phyloP scores from a whole-genome alignment of 2,797 vertebrate genomes.

The Siniperca scherzeri region DNA sequence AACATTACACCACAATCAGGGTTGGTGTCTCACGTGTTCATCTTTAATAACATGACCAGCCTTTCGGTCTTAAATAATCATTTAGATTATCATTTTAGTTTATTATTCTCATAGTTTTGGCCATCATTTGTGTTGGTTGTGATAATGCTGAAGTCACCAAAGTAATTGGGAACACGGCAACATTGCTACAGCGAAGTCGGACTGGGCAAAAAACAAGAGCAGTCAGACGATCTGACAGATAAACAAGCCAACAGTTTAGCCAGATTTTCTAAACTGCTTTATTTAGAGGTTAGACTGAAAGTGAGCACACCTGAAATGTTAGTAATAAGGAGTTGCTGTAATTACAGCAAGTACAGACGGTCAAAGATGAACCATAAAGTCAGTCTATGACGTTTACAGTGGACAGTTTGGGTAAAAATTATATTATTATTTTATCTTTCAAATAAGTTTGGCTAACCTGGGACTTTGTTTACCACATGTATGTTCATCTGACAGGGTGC shows the following conservation, averaged over 20 bases:
- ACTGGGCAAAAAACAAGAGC: background rate
- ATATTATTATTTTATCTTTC: background rate
- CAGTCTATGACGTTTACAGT: background rate
- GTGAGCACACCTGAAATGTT: background rate
- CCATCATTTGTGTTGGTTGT: background rate
- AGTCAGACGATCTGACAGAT: background rate
- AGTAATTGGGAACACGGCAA: background rate
- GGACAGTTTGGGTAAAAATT: background rate
- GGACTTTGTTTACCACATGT: background rate
- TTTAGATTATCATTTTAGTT: background rate
- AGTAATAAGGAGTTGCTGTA: background rate
- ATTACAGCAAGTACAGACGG: background rate
- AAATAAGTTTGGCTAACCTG: background rate
- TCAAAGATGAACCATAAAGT: background rate
- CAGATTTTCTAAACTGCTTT: background rate
- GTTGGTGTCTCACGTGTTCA: slow-evolving; percentile 82
- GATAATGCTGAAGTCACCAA: background rate
- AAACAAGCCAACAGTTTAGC: background rate
- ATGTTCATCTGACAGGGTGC: background rate
- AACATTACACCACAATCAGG: slow-evolving; percentile 88
- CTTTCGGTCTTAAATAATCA: background rate
- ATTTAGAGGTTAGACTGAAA: slow-evolving; percentile 3
- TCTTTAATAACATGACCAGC: background rate
- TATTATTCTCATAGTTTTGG: background rate
- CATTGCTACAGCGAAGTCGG: background rate